Evolutionary conservation across 1,140 invertebrate genomes (phyloP).

Genomic region (Hylyphantes graminicola): DNA sequence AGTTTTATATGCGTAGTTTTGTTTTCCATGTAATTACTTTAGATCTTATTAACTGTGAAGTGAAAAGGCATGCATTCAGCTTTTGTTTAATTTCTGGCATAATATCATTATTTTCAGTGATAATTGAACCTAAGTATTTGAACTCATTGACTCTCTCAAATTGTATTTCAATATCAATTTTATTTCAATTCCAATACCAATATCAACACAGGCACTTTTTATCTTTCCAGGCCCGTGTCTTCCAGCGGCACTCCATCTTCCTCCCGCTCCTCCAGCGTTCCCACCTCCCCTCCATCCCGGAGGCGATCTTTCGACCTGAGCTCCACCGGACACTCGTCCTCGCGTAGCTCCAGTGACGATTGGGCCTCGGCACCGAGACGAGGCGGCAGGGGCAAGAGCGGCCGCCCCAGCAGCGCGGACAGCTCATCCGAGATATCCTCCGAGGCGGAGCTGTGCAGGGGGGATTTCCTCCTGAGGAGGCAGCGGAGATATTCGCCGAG

Average conservation of each 20-base stretch:
- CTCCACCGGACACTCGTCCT: slow-evolving; percentile 3
- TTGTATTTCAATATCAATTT: no score
- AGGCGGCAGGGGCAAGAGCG: slow-evolving; percentile 15
- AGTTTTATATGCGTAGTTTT: no score
- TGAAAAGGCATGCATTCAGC: no score
- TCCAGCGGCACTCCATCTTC: slow-evolving; percentile 46
- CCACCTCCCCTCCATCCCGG: slow-evolving; percentile 40
- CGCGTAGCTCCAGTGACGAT: slow-evolving; percentile 44
- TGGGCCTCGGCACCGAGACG: slow-evolving; percentile 24
- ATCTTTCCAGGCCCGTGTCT: slow-evolving; percentile 26
- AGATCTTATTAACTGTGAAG: no score
- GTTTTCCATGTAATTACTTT: no score
- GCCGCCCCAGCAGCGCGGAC: slow-evolving; percentile 23
- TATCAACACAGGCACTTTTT: no score
- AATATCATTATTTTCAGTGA: no score
- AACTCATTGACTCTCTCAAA: no score
- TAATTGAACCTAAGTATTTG: no score
- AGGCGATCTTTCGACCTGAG: slow-evolving; percentile 43
- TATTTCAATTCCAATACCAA: no score
- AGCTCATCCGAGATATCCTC: slow-evolving; percentile 52
- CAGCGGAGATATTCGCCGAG: slow-evolving; percentile 42
- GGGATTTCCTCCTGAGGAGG: slow-evolving; percentile 14
- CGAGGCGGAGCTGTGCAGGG: not conserved
- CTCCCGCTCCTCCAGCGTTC: slow-evolving; percentile 44
- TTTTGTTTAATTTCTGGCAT: no score